Percentiles rank a stretch among this genome's conserved stretches.
phyloP scores from a whole-genome alignment of 2,113 vertebrate species.

The Cyprinodon variegatus region DNA sequence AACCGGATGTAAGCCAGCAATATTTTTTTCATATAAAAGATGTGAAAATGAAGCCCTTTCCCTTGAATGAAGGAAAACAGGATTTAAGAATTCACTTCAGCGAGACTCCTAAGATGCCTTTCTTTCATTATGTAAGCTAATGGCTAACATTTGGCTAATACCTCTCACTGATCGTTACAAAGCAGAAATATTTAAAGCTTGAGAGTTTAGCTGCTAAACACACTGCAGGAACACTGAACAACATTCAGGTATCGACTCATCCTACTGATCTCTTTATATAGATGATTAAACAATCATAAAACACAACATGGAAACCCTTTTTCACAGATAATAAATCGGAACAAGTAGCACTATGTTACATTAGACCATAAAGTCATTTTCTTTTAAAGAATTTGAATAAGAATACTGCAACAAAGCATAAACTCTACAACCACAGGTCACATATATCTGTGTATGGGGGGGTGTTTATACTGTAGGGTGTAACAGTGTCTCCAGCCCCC shows the following conservation, averaged over 20 bases:
- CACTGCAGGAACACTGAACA: constrained; percentile 9
- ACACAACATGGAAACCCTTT: not conserved
- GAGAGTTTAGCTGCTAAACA: constrained; percentile 21
- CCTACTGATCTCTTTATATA: not conserved
- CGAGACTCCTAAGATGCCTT: not conserved
- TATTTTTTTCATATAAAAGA: not conserved
- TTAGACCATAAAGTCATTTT: not conserved
- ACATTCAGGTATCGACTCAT: not conserved
- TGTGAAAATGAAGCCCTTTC: not conserved
- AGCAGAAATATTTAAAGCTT: constrained; percentile 14
- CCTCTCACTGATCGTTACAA: not conserved
- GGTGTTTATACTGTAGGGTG: constrained; percentile 2
- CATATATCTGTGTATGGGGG: not conserved
- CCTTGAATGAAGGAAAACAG: not conserved
- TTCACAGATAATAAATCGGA: not conserved
- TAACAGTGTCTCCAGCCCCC: constrained; percentile 3
- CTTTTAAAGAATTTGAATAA: constrained; percentile 3
- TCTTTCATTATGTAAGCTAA: not conserved
- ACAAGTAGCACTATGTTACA: not conserved
- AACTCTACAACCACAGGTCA: not conserved
- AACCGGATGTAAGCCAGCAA: not conserved
- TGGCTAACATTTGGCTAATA: not conserved
- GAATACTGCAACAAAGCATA: not conserved
- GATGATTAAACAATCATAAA: not conserved
- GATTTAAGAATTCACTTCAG: not conserved